Conservation (phyloP, 2,113 vertebrate genomes). For the Pomatorhinus ruficollis region DNA sequence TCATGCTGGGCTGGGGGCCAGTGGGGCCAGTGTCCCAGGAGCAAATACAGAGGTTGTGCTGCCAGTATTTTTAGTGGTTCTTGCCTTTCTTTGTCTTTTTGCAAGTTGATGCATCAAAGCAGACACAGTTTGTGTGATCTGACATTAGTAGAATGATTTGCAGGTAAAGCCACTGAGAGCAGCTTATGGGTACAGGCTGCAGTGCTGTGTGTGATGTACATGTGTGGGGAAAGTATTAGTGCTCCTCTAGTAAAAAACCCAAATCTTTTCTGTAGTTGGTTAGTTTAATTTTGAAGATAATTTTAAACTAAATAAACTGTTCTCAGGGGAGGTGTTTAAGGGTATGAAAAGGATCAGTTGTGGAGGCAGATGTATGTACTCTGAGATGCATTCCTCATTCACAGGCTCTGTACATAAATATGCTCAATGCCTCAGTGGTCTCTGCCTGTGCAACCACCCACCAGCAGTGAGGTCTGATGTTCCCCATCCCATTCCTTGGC, state of each 20-base stretch:
- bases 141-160: not conserved
- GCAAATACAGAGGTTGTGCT: not conserved
- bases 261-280: not conserved
- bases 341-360: not conserved
- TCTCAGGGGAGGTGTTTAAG: not conserved
- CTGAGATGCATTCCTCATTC: not conserved
- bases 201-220: not conserved
- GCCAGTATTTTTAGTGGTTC: not conserved
- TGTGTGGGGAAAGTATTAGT: not conserved
- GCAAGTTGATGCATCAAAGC: not conserved
- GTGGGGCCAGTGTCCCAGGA: fast-evolving
- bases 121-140: not conserved
- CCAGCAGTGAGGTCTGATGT: not conserved
- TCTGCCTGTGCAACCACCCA: not conserved
- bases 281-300: not conserved
- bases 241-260: not conserved
- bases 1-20: fast-evolving
- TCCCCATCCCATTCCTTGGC: not conserved
- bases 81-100: not conserved
- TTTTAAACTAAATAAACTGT: not conserved
- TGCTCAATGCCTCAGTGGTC: not conserved
- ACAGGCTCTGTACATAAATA: not conserved
- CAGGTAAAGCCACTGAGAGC: not conserved
- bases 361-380: not conserved
- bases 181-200: not conserved